Evolutionary conservation across 2,888 invertebrate species (phyloP).

Genomic region (Cryptus armator): DNA sequence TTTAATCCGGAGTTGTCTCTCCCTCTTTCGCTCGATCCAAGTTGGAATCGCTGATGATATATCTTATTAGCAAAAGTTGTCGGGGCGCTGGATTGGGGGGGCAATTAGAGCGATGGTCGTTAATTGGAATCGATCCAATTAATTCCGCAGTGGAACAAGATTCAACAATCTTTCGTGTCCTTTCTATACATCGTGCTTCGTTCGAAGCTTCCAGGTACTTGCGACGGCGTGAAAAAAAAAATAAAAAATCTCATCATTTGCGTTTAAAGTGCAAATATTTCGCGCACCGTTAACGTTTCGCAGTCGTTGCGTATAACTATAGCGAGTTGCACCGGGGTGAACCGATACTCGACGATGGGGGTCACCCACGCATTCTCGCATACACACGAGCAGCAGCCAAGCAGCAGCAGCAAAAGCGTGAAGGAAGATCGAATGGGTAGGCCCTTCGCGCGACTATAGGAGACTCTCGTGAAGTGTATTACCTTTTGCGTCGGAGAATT

Average conservation of each 20-base stretch:
- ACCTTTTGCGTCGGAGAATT: conserved; percentile 62
- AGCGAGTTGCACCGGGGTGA: conserved; percentile 22
- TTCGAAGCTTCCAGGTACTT: background rate
- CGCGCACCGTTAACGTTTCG: conserved; percentile 9
- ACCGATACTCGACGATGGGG: conserved; percentile 57
- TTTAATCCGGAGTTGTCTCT: conserved; percentile 38
- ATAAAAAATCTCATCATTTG: conserved; percentile 13
- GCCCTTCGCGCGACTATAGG: conserved; percentile 48
- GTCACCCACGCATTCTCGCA: conserved; percentile 63
- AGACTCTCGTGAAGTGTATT: conserved; percentile 47
- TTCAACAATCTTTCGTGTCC: background rate
- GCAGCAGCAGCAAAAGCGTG: background rate
- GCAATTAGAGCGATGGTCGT: conserved; percentile 47
- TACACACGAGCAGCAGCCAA: background rate
- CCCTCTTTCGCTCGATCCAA: conserved; percentile 5
- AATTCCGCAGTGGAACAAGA: conserved; percentile 22
- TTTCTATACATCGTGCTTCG: background rate
- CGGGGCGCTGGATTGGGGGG: conserved; percentile 2
- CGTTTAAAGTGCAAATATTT: conserved; percentile 13
- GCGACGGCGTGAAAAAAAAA: background rate
- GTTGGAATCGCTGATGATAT: conserved; percentile 47
- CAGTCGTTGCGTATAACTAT: background rate
- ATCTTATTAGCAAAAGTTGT: conserved; percentile 59
- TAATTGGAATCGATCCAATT: conserved; percentile 61
- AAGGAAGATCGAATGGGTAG: conserved; percentile 57